phyloP scores from a whole-genome alignment of 2,113 vertebrate species.

The Coregonus clupeaformis region DNA sequence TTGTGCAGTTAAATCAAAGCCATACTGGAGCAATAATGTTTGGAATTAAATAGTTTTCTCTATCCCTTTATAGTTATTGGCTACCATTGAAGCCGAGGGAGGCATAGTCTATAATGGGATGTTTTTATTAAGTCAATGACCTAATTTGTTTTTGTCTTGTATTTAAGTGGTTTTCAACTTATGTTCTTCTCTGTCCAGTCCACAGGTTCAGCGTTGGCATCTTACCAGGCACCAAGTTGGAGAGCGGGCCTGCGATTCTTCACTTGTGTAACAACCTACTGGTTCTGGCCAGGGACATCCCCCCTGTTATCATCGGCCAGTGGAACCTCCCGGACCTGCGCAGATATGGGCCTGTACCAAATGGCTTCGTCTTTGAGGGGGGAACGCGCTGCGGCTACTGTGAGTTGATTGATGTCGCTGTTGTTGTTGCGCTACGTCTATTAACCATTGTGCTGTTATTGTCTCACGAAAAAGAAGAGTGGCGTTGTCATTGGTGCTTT shows the following conservation, averaged over 20 bases:
- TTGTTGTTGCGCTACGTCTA: background rate
- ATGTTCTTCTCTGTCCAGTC: slow-evolving; percentile 70
- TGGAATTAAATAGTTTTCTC: slow-evolving; percentile 7
- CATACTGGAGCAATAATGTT: slow-evolving; percentile 20
- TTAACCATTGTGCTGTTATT: background rate
- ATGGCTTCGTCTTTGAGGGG: slow-evolving; percentile 96
- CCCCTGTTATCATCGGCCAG: slow-evolving; percentile 83
- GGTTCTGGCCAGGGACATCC: slow-evolving; percentile 82
- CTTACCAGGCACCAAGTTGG: slow-evolving; percentile 90
- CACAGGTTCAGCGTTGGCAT: slow-evolving; percentile 91
- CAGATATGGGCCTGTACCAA: slow-evolving; percentile 89
- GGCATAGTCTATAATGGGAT: background rate
- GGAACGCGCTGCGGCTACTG: slow-evolving; percentile 95
- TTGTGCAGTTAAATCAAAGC: slow-evolving; percentile 32
- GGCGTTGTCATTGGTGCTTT: background rate
- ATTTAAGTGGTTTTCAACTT: background rate
- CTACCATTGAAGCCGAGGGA: background rate
- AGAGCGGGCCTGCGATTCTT: slow-evolving; percentile 88
- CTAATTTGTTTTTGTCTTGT: background rate
- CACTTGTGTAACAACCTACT: slow-evolving; percentile 93
- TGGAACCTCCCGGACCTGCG: slow-evolving; percentile 94
- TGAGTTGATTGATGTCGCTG: slow-evolving; percentile 72
- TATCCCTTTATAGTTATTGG: background rate
- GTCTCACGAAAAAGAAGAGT: background rate
- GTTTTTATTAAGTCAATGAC: background rate